These are phyloP conservation scores for Ornithoptera priamus DNA, from an alignment of 2,888 invertebrate species.

Conservation along the genomic window DNA sequence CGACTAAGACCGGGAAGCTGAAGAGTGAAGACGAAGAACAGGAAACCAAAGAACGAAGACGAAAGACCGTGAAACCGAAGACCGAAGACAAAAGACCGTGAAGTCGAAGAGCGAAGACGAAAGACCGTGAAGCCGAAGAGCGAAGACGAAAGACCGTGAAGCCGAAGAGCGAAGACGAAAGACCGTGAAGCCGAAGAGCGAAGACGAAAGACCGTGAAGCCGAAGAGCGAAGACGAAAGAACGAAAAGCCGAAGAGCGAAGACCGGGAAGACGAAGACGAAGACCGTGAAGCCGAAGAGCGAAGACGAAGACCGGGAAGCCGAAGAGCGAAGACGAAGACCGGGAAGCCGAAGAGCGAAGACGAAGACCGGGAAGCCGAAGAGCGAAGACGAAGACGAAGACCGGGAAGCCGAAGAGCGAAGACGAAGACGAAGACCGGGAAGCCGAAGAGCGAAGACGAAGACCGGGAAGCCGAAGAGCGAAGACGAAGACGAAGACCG, in stretches of 20 bases:
- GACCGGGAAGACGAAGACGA: conserved; percentile 28
- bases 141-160: too few species aligned
- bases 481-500: conserved; percentile 2
- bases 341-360: conserved; percentile 24
- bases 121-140: too few species aligned
- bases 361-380: conserved; percentile 18
- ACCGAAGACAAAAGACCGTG: conserved; percentile 23
- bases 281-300: conserved; percentile 4
- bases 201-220: too few species aligned
- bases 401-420: conserved; percentile 9
- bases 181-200: too few species aligned
- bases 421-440: background rate
- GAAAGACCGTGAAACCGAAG: conserved; percentile 19
- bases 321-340: background rate
- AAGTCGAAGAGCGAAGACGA: too few species aligned
- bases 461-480: background rate
- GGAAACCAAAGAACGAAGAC: conserved; percentile 28
- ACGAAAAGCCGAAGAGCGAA: conserved; percentile 21
- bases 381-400: conserved; percentile 20
- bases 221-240: conserved; percentile 1
- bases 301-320: background rate
- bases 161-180: too few species aligned
- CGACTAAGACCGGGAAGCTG: background rate
- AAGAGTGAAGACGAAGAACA: conserved; percentile 22
- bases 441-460: background rate